phyloP scores from a whole-genome alignment of 2,113 vertebrate species.

The Ciconia stormi region DNA sequence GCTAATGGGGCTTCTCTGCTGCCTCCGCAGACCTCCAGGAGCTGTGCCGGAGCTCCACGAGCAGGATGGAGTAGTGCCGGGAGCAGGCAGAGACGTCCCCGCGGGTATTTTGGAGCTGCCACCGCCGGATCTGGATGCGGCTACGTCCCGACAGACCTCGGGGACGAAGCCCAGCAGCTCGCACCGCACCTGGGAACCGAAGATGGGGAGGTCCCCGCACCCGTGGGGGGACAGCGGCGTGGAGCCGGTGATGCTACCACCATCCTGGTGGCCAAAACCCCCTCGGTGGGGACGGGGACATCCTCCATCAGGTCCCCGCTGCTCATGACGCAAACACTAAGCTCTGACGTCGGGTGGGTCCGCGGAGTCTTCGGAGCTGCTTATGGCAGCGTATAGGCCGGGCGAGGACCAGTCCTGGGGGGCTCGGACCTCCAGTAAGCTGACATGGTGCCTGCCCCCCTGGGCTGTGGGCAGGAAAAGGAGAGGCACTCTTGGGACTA shows the following conservation, averaged over 20 bases:
- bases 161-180: background rate
- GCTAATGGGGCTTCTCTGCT: background rate
- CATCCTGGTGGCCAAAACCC: accelerated
- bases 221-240: accelerated
- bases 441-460: background rate
- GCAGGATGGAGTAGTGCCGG: background rate
- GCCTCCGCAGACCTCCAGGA: constrained; percentile 35
- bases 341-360: accelerated
- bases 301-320: background rate
- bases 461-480: background rate
- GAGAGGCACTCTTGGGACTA: no score
- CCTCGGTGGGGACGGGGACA: accelerated
- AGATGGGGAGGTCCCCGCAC: accelerated
- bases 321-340: background rate
- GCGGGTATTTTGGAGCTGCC: accelerated
- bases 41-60: background rate
- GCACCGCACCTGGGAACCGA: background rate
- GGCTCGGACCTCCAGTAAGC: background rate
- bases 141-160: accelerated
- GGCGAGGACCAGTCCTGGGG: background rate
- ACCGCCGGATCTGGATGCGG: accelerated
- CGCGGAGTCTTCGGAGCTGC: background rate
- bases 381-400: accelerated
- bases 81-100: background rate
- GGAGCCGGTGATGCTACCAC: no score